Evolutionary conservation across 2,113 vertebrate genomes (phyloP).

Genomic region (Pygoscelis antarcticus): DNA sequence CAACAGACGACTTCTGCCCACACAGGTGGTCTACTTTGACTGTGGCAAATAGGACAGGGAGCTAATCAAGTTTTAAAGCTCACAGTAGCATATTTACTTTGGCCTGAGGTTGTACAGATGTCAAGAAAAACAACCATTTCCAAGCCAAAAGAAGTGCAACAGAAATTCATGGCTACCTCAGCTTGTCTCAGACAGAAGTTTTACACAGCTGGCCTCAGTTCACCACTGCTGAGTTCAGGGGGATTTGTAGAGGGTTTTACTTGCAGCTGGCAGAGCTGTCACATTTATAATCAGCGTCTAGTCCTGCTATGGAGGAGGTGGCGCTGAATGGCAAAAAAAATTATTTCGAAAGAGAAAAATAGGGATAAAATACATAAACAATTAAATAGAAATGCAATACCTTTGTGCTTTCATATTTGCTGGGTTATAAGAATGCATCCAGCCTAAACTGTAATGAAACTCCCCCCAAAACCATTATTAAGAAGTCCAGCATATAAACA

Average conservation of each 20-base stretch:
- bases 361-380: neutral
- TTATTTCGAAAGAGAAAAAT: neutral
- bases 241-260: neutral
- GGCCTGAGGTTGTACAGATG: neutral
- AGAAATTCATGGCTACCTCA: neutral
- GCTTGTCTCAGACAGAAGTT: neutral
- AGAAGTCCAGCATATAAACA: neutral
- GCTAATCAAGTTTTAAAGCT: neutral
- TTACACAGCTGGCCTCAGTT: neutral
- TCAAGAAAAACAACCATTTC: neutral
- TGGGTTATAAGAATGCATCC: neutral
- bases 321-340: neutral
- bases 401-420: neutral
- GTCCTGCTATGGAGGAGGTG: neutral
- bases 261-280: neutral
- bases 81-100: neutral
- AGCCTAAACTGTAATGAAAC: neutral
- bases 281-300: neutral
- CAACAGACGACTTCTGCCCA: neutral
- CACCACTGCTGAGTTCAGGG: neutral
- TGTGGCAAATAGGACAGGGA: neutral
- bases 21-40: neutral
- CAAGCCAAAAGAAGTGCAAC: neutral
- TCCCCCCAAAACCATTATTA: neutral
- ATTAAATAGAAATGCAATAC: neutral